Base-by-base conservation (phyloP, 2,888 invertebrate species). In the Philhelius pedissequus region DNA sequence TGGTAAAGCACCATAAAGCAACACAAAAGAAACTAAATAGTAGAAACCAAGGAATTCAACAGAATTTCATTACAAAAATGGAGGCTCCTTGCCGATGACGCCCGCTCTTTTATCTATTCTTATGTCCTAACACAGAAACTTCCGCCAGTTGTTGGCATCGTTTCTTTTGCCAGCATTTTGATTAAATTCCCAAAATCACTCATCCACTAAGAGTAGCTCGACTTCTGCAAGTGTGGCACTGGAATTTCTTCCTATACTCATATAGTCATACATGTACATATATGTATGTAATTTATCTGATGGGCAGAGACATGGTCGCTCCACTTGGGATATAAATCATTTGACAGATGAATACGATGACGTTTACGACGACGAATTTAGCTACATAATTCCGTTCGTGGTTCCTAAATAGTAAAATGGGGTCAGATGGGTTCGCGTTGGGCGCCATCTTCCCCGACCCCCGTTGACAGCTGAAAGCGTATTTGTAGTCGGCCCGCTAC, bases 111-210 rank as follows among this genome's bases (percentile, higher is more conserved):
- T 66, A 48, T 78, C 66, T 60, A 43, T 60, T 50, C 70, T 13
- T 20, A 35, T 35, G 13, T 56, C 32, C 64, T 22, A 40, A 62
- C 64, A 64, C 38, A 30, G 70, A 81, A 50, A 77, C 82, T 77
- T 82, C 82, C 82, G 77, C 68, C 82, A 82, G 82, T 82, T 82
- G 82, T 82, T 82, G 73, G 77, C 77, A 73, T 54, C 73, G 35
- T 77, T 73, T 82, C 82, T 77, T 82, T 50, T 45, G 52, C 43
- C 40, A 52, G 73, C 77, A 82, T 68, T 77, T 73, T 77, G 77
- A 82, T 82, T 73, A 73, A 81, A 58, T 60, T 68, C 81, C 60
- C 38, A 68, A 66, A 77, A 77, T 82, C 82, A 73, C 54, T 82
- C 82, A 82, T 77, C 45, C 52, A 18, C 52, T 22, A 9, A n/a